phyloP scores from a whole-genome alignment of 2,113 vertebrate species.

The Solea senegalensis region DNA sequence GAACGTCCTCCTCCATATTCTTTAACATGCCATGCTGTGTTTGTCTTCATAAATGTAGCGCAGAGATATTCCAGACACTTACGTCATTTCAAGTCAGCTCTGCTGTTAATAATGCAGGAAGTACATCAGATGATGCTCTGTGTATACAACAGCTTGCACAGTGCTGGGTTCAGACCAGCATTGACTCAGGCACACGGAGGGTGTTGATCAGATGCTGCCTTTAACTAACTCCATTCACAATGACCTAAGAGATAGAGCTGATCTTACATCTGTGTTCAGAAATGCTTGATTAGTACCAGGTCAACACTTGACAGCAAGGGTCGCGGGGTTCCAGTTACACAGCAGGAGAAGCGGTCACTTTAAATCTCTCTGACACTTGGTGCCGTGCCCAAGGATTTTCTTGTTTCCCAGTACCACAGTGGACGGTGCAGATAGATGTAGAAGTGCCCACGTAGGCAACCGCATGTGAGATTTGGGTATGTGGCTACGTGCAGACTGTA shows the following conservation, averaged over 20 bases:
- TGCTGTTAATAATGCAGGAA: slow-evolving; percentile 18
- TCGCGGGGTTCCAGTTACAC: slow-evolving; percentile 57
- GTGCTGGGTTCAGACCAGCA: slow-evolving; percentile 20
- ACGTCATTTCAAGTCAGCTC: slow-evolving; percentile 38
- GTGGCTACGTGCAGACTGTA: too few species aligned
- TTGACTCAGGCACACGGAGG: neutral
- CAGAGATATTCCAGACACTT: slow-evolving; percentile 37
- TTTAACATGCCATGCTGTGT: slow-evolving; percentile 4
- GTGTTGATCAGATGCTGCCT: slow-evolving; percentile 44
- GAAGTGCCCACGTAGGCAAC: slow-evolving; percentile 7
- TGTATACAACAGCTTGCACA: slow-evolving; percentile 3
- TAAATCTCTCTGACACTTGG: slow-evolving; percentile 68
- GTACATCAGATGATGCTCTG: slow-evolving; percentile 44
- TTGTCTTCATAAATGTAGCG: slow-evolving; percentile 36
- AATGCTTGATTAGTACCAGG: slow-evolving; percentile 66
- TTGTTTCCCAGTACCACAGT: slow-evolving; percentile 29
- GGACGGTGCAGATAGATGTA: slow-evolving; percentile 42
- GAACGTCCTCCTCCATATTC: slow-evolving; percentile 25
- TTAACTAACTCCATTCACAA: slow-evolving; percentile 10
- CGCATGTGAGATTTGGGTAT: neutral
- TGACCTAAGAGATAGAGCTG: slow-evolving; percentile 56
- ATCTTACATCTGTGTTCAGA: slow-evolving; percentile 46
- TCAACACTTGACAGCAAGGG: slow-evolving; percentile 44
- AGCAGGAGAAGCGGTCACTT: slow-evolving; percentile 52
- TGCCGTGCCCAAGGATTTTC: slow-evolving; percentile 47